These are phyloP conservation scores for Erythrolamprus reginae DNA, from an alignment of 2,113 vertebrate genomes.

Conservation along the genomic window DNA sequence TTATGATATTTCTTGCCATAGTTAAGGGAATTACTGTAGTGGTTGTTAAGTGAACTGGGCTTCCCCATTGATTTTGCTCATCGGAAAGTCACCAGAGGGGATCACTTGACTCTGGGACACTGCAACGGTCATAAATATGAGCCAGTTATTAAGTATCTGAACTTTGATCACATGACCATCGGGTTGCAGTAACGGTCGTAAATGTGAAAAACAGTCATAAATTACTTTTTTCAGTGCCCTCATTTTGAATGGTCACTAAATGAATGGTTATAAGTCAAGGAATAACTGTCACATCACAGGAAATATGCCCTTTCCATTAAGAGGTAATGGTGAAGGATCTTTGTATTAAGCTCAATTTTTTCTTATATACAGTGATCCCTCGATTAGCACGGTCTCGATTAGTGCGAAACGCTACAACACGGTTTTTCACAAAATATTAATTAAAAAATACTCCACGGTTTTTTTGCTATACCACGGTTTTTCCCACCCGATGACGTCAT, in stretches of 20 bases:
- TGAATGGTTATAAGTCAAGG: background rate
- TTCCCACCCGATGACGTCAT: no score
- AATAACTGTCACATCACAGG: background rate
- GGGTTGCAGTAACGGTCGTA: background rate
- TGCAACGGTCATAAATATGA: background rate
- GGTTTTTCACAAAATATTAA: no score
- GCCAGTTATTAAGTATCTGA: background rate
- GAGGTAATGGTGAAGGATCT: background rate
- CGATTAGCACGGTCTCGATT: no score
- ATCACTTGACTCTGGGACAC: background rate
- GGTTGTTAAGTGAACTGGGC: background rate
- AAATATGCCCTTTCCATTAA: background rate
- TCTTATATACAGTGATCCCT: no score
- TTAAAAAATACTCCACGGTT: no score
- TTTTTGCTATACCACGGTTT: no score
- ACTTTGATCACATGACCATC: no score
- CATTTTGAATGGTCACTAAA: background rate
- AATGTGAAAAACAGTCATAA: background rate
- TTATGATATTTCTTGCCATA: background rate
- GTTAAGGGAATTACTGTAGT: background rate
- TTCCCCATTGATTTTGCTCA: background rate
- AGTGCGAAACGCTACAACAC: no score
- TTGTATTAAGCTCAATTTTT: background rate
- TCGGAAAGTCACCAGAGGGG: background rate
- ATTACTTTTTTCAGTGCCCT: background rate